These are phyloP conservation scores for Deilephila porcellus DNA, from an alignment of 2,888 invertebrate species.

Conservation along the genomic window DNA sequence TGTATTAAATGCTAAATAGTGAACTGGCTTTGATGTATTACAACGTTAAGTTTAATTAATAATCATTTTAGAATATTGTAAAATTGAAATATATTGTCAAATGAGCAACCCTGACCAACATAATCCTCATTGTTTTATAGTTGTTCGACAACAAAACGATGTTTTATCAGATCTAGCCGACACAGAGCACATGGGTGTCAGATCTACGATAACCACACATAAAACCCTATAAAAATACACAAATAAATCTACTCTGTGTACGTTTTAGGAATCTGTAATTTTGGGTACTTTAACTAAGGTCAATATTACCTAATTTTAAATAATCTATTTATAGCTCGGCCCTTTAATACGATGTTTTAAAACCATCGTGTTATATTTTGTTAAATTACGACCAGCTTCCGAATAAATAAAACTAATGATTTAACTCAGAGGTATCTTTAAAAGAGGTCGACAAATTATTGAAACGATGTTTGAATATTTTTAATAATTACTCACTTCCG, in stretches of 20 bases:
- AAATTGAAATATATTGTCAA: neutral
- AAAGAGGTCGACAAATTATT: no score
- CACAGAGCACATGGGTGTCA: slow-evolving; percentile 4
- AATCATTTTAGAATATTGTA: neutral
- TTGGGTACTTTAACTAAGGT: neutral
- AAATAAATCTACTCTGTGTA: neutral
- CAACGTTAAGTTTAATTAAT: no score
- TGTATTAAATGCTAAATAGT: no score
- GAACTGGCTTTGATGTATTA: no score
- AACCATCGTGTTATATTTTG: neutral
- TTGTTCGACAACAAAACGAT: neutral
- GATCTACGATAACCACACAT: slow-evolving; percentile 13
- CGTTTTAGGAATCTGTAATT: slow-evolving; percentile 1
- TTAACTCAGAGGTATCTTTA: no score
- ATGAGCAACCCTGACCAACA: neutral
- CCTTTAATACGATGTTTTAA: neutral
- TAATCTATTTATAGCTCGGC: neutral
- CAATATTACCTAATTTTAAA: neutral
- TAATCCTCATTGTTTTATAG: slow-evolving; percentile 1
- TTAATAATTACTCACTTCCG: no score
- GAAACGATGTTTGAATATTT: no score
- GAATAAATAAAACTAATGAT: no score
- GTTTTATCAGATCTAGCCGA: slow-evolving; percentile 4
- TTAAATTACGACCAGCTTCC: neutral
- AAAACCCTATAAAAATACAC: neutral